Conservation (phyloP, 2,113 vertebrate species). For the Meleagris gallopavo region DNA sequence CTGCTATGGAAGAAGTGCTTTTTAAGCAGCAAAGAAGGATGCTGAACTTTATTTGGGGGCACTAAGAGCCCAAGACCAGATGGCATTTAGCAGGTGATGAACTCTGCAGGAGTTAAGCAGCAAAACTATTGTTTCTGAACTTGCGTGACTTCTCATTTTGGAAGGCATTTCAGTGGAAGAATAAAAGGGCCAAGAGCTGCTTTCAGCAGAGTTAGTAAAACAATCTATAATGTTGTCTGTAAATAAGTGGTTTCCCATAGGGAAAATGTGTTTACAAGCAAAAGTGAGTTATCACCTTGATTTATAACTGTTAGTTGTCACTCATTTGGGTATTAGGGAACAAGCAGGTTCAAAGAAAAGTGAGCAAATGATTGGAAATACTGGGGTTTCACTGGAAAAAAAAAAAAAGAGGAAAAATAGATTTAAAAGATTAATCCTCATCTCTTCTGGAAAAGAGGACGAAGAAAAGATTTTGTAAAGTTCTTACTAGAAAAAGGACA, state of each 20-base stretch:
- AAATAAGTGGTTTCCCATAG: not conserved
- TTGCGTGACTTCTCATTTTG: not conserved
- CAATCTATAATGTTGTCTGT: not conserved
- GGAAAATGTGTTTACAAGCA: not conserved
- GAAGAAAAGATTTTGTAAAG: not conserved
- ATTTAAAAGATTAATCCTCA: not conserved
- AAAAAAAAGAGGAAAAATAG: not conserved
- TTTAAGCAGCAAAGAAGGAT: not conserved
- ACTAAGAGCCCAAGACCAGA: not conserved
- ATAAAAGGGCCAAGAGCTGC: not conserved
- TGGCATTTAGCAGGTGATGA: slow-evolving; percentile 18
- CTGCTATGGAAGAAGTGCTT: not conserved
- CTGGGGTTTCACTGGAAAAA: not conserved
- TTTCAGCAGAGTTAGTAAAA: not conserved
- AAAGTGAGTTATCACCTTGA: not conserved
- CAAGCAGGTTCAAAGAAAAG: not conserved
- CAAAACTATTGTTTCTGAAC: slow-evolving; percentile 25
- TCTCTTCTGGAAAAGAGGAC: not conserved
- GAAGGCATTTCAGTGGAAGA: not conserved
- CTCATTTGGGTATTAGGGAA: not conserved
- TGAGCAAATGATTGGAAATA: not conserved
- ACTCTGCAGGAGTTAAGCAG: not conserved
- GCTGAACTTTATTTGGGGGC: not conserved
- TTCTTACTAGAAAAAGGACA: not conserved
- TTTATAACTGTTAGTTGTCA: not conserved